Evolutionary conservation across 53 echinoderm and acorn worm species (phyloP).

Genomic region (Mesocentrotus franciscanus): DNA sequence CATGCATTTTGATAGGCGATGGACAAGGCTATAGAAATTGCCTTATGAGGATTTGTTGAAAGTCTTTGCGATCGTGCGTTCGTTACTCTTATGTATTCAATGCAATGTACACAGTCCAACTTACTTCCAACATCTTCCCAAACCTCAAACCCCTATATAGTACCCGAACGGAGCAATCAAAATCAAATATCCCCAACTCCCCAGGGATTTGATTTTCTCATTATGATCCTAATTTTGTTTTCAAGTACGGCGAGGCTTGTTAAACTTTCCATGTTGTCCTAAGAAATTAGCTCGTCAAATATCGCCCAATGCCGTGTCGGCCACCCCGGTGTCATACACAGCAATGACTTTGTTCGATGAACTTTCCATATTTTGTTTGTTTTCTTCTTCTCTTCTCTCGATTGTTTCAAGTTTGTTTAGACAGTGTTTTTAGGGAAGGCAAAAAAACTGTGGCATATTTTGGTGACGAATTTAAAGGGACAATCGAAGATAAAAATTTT

Average conservation of each 20-base stretch:
- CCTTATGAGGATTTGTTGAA: too few relatives aligned
- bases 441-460: not conserved
- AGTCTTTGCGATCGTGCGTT: too few relatives aligned
- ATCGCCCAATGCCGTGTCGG: slow-evolving; percentile 52
- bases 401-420: slow-evolving; percentile 44
- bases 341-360: not conserved
- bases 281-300: slow-evolving; percentile 68
- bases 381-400: not conserved
- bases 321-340: not conserved
- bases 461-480: not conserved
- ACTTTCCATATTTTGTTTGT: not conserved
- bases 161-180: slow-evolving; percentile 36
- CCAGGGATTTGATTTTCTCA: slow-evolving; percentile 62
- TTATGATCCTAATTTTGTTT: slow-evolving; percentile 61
- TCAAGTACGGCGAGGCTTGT: slow-evolving; percentile 37
- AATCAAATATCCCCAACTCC: slow-evolving; percentile 62
- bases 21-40: too few relatives aligned
- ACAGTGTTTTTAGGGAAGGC: not conserved
- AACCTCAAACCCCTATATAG: not conserved
- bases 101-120: slow-evolving; percentile 13
- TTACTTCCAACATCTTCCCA: not conserved
- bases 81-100: not conserved
- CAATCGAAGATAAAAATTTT: too few relatives aligned
- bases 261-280: slow-evolving; percentile 30
- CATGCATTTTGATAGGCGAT: too few relatives aligned